Conservation (phyloP, 2,113 vertebrate species). For the Physeter macrocephalus region DNA sequence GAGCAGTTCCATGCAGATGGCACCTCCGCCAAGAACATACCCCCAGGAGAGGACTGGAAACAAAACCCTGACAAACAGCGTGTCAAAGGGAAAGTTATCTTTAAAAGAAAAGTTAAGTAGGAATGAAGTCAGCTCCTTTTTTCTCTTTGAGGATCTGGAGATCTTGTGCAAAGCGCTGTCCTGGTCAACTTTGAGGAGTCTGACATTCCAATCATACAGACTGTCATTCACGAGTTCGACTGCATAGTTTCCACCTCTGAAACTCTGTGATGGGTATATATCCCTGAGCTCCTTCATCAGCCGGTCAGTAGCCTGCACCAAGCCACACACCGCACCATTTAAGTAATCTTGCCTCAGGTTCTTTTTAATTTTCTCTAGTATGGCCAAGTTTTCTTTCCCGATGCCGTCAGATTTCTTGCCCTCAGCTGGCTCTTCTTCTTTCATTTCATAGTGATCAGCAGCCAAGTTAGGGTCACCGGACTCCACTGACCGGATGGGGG, state of each 20-base stretch:
- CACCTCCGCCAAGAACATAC: constrained; percentile 97
- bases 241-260: constrained; percentile 97
- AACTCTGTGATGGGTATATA: constrained; percentile 98
- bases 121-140: constrained; percentile 96
- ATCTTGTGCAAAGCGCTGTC: constrained; percentile 96
- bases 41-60: constrained; percentile 96
- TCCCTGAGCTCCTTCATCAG: constrained; percentile 99
- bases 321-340: constrained; percentile 96
- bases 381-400: constrained; percentile 85
- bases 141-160: constrained; percentile 97
- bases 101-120: constrained; percentile 98
- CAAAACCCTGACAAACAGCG: constrained; percentile 95
- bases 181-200: constrained; percentile 96
- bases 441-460: constrained; percentile 88
- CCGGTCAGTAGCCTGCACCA: constrained; percentile 97
- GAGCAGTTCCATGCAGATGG: constrained; percentile 98
- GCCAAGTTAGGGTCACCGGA: constrained; percentile 95
- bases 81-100: constrained; percentile 98
- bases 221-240: constrained; percentile 97
- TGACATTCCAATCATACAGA: constrained; percentile 98
- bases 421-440: constrained; percentile 84
- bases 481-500: constrained; percentile 98
- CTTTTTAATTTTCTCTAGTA: constrained; percentile 87
- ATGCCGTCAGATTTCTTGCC: constrained; percentile 84
- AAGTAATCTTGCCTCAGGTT: constrained; percentile 90